Evolutionary conservation across 2,888 invertebrate species (phyloP).

Genomic region (Epinotia nisella): DNA sequence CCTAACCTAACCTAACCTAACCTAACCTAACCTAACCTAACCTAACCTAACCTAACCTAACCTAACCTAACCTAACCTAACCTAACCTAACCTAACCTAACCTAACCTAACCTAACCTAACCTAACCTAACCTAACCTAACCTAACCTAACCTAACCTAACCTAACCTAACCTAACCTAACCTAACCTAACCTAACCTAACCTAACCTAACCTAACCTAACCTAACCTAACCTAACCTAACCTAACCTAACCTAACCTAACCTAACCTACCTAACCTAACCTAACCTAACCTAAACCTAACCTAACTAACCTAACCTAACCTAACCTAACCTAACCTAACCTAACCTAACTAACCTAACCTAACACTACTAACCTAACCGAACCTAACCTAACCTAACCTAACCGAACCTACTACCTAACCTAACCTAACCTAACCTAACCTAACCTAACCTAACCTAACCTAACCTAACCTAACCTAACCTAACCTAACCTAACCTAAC

Average conservation of each 20-base stretch:
- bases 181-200: slow-evolving; percentile 45
- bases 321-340: too few species aligned
- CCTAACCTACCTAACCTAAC: too few species aligned
- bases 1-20: too few species aligned
- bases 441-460: slow-evolving; percentile 45
- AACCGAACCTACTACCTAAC: too few species aligned
- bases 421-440: slow-evolving; percentile 43
- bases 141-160: slow-evolving; percentile 44
- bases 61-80: slow-evolving; percentile 49
- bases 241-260: slow-evolving; percentile 44
- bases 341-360: too few species aligned
- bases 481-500: slow-evolving; percentile 47
- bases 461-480: slow-evolving; percentile 50
- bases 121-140: slow-evolving; percentile 22
- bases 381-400: too few species aligned
- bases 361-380: too few species aligned
- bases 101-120: slow-evolving; percentile 49
- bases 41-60: slow-evolving; percentile 42
- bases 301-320: too few species aligned
- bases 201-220: slow-evolving; percentile 45
- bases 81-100: slow-evolving; percentile 51
- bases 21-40: too few species aligned
- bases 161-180: slow-evolving; percentile 44
- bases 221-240: slow-evolving; percentile 36
- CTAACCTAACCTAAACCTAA: slow-evolving; percentile 8